These are phyloP conservation scores for Oscheius sp. DNA, from an alignment of 2,888 invertebrate species.

Conservation along the genomic window DNA sequence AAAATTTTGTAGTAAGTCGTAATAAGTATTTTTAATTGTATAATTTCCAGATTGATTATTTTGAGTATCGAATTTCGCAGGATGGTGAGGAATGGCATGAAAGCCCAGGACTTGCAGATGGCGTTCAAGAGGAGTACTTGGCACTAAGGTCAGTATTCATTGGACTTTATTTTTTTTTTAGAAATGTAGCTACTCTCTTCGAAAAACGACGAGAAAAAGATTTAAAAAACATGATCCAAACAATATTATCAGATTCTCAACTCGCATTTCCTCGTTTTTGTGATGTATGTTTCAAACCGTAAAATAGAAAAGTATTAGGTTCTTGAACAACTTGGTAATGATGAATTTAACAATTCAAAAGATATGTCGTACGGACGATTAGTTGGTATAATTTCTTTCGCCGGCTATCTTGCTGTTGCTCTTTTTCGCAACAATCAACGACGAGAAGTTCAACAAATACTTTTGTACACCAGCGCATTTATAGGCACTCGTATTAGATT, in stretches of 20 bases:
- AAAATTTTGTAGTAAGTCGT: constrained; percentile 46
- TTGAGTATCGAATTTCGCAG: constrained; percentile 37
- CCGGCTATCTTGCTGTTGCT: constrained; percentile 35
- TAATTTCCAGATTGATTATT: constrained; percentile 38
- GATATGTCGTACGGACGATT: constrained; percentile 49
- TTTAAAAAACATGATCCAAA: constrained; percentile 31
- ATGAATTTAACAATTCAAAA: constrained; percentile 25
- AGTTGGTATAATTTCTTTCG: constrained; percentile 52
- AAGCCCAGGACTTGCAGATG: constrained; percentile 42
- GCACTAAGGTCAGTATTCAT: constrained; percentile 34
- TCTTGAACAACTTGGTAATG: constrained; percentile 30
- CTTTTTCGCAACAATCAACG: constrained; percentile 36
- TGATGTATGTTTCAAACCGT: constrained; percentile 32
- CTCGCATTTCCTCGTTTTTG: constrained; percentile 43
- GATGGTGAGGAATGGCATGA: constrained; percentile 46
- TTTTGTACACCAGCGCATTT: constrained; percentile 45
- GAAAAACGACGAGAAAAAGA: constrained; percentile 33
- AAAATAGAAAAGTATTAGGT: constrained; percentile 2
- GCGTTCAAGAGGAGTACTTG: constrained; percentile 44
- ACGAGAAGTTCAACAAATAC: constrained; percentile 39
- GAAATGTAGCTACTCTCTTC: constrained; percentile 38
- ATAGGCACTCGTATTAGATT: constrained; percentile 46
- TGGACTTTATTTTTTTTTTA: constrained; percentile 20
- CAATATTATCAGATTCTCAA: constrained; percentile 33
- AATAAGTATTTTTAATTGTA: background rate